phyloP scores from a whole-genome alignment of 2,888 invertebrate species.

The Leptura quadrifasciata region DNA sequence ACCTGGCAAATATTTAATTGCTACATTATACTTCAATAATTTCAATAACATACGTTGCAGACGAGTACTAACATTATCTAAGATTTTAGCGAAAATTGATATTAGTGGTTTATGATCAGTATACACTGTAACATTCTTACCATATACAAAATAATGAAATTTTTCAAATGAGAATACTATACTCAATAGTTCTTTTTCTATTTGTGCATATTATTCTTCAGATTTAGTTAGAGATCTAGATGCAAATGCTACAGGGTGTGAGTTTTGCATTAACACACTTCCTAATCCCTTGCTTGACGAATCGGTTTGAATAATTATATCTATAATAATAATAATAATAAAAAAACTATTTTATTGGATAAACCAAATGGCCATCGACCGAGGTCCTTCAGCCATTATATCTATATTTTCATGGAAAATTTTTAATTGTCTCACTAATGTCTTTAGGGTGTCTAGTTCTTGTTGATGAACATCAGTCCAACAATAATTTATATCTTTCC shows the following conservation, averaged over 20 bases:
- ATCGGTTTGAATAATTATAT: constrained; percentile 50
- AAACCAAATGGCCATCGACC: too few species aligned
- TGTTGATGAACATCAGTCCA: constrained; percentile 1
- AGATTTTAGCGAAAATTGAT: too few species aligned
- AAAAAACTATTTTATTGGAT: too few species aligned
- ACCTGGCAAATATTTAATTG: too few species aligned
- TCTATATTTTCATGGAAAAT: constrained; percentile 47
- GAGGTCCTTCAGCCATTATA: too few species aligned
- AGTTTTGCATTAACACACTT: constrained; percentile 49
- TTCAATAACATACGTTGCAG: too few species aligned
- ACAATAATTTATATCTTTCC: constrained; percentile 42
- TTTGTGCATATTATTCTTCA: constrained; percentile 60
- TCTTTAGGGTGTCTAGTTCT: not conserved
- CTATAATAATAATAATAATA: too few species aligned
- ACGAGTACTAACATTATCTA: too few species aligned
- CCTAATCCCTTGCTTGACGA: constrained; percentile 49
- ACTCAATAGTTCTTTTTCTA: constrained; percentile 62
- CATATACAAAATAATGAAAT: too few species aligned
- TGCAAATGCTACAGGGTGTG: constrained; percentile 52
- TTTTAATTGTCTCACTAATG: constrained; percentile 34
- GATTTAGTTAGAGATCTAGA: constrained; percentile 44
- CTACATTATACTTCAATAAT: too few species aligned
- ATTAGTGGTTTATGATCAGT: too few species aligned
- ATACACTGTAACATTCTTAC: too few species aligned
- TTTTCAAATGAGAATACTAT: constrained; percentile 5